Percentiles rank a stretch among this genome's conserved stretches.
Evolutionary conservation across 2,797 vertebrate species (phyloP).

Genomic region (Lophotriccus pileatus): DNA sequence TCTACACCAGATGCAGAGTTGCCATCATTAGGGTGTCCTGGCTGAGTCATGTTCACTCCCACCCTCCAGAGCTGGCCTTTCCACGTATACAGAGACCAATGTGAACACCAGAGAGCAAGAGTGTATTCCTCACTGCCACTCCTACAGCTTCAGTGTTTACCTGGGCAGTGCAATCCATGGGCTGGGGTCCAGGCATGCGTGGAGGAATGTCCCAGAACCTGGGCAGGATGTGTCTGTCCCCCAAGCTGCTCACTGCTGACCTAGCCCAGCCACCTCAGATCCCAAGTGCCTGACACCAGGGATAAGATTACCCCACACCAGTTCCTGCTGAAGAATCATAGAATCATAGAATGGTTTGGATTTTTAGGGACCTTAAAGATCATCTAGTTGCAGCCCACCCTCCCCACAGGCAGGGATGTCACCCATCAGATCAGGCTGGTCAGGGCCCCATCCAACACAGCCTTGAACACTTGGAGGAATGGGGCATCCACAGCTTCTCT

Average conservation of each 20-base stretch:
- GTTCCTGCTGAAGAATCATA: neutral
- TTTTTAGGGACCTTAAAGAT: neutral
- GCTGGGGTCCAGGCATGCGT: rapidly evolving
- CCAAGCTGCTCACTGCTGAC: rapidly evolving
- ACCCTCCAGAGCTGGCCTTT: neutral
- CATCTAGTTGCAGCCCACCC: neutral
- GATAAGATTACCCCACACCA: neutral
- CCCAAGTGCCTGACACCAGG: neutral
- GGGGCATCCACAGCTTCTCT: neutral
- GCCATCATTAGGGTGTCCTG: neutral
- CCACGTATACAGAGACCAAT: neutral
- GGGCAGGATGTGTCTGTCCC: neutral
- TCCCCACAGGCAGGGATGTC: neutral
- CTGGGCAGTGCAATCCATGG: rapidly evolving
- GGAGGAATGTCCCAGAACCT: neutral
- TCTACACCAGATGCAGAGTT: neutral
- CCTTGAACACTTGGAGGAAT: neutral
- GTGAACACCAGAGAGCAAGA: neutral
- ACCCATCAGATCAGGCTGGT: neutral
- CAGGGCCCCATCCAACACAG: neutral
- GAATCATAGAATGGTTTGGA: neutral
- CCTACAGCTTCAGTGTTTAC: neutral
- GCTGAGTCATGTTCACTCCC: neutral
- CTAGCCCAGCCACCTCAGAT: neutral
- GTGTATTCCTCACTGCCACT: rapidly evolving